Conservation (phyloP, 2,797 vertebrate genomes). For the Columba guinea region DNA sequence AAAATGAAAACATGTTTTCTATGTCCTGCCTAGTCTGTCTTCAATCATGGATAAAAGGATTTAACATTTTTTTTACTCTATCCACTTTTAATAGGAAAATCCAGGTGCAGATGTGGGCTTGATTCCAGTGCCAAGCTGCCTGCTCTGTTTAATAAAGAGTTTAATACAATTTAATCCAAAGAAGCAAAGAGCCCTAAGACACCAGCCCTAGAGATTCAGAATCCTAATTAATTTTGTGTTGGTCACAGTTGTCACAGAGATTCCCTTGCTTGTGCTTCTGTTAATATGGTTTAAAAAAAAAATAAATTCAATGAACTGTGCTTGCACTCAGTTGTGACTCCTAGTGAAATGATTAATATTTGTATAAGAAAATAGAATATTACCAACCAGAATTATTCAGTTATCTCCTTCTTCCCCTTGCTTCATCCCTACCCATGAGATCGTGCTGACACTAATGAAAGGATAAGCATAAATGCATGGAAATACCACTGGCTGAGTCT, state of each 20-base stretch:
- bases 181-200: slow-evolving; percentile 47
- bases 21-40: slow-evolving; percentile 26
- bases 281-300: not conserved
- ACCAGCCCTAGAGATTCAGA: slow-evolving; percentile 41
- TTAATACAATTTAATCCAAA: slow-evolving; percentile 67
- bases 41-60: slow-evolving; percentile 55
- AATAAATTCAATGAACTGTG: not conserved
- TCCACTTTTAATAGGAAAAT: slow-evolving; percentile 69
- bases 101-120: slow-evolving; percentile 71
- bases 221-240: slow-evolving; percentile 65
- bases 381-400: not conserved
- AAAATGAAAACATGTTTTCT: slow-evolving; percentile 58
- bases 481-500: not conserved
- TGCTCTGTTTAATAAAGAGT: slow-evolving; percentile 71
- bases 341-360: slow-evolving; percentile 14
- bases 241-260: slow-evolving; percentile 49
- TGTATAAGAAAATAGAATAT: not conserved
- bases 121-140: slow-evolving; percentile 63
- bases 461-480: not conserved
- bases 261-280: not conserved
- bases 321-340: not conserved
- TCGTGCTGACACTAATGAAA: not conserved
- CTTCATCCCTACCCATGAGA: not conserved
- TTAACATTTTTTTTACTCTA: slow-evolving; percentile 67
- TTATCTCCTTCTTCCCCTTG: not conserved